Evolutionary conservation across 2,797 vertebrate species (phyloP), one percentile per base, ranked within the genome.

Genomic region (Danio albolineatus): DNA sequence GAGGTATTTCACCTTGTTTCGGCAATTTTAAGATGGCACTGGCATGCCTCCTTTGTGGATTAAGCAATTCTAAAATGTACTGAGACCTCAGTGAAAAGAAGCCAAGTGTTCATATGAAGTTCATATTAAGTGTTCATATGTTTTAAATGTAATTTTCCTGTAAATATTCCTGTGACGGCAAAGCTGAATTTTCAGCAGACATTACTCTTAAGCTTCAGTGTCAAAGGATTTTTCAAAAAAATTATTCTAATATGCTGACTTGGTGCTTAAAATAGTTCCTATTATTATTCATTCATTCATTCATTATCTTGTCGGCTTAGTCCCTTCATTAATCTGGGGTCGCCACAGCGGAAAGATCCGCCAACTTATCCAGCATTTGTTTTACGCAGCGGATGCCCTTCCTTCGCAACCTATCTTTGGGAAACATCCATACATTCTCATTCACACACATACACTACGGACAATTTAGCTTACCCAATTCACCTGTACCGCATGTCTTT

Each of bases 51-150:
- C 19, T 66, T 66, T 67, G 38, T 62, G 14, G 13, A 67, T 67
- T 16, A 49, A 67, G 44, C 21, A 36, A 67, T 49, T 38, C 44
- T 46, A 67, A 67, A 48, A 67, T n/a, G 8, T 44, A 49, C 21
- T 62, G 38, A 10, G 8, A 62, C 60, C 36, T n/a, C 60, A 41
- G 16, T 41, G 10, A 62, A 62, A 65, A 69, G 1, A 38, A 10
- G 12, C 66, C 9, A 51, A 10, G 46, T 5, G n/a, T n/a, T n/a
- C n/a, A n/a, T n/a, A n/a, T n/a, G n/a, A n/a, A n/a, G n/a, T n/a
- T n/a, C n/a, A 51, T 51, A 69, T 12, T 17, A 36, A 36, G 2
- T 16, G 2, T 69, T 69, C 9, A 49, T 51, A n/a, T n/a, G 7
- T 48, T 69, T 51, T 51, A 51, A 38, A 51, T 51, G 48, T 53